Conservation (phyloP, 2,888 invertebrate species). For the Drosophila anceps region DNA sequence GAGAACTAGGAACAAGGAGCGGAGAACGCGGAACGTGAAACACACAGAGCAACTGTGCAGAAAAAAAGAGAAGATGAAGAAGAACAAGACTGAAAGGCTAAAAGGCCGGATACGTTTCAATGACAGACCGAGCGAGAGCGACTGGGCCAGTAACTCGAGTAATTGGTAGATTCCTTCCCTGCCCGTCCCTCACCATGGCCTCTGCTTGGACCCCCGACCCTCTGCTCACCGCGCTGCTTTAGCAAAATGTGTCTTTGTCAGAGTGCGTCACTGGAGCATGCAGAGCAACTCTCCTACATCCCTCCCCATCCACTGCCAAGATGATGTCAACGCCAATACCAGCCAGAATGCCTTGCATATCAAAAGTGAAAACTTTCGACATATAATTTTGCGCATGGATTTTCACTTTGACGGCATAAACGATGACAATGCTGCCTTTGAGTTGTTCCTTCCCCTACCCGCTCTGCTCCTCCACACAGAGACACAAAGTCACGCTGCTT, state of each 20-base stretch:
- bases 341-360: conserved; percentile 66
- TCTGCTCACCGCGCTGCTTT: background rate
- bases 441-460: conserved; percentile 4
- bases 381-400: conserved; percentile 81
- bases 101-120: conserved; percentile 69
- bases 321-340: conserved; percentile 43
- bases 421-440: conserved; percentile 69
- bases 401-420: conserved; percentile 79
- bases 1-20: conserved; percentile 6
- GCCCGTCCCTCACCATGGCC: background rate
- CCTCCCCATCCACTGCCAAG: conserved; percentile 18
- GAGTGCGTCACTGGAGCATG: conserved; percentile 74
- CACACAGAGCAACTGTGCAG: conserved; percentile 4
- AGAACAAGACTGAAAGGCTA: conserved; percentile 28
- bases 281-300: conserved; percentile 7
- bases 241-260: conserved; percentile 76
- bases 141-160: conserved; percentile 71
- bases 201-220: background rate
- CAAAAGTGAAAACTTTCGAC: conserved; percentile 81
- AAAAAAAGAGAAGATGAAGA: conserved; percentile 8
- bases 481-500: conserved; percentile 29
- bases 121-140: conserved; percentile 56
- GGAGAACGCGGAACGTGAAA: conserved; percentile 17
- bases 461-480: no score
- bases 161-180: conserved; percentile 58